Conservation (phyloP, 2,113 vertebrate species). For the Ammospiza caudacuta region DNA sequence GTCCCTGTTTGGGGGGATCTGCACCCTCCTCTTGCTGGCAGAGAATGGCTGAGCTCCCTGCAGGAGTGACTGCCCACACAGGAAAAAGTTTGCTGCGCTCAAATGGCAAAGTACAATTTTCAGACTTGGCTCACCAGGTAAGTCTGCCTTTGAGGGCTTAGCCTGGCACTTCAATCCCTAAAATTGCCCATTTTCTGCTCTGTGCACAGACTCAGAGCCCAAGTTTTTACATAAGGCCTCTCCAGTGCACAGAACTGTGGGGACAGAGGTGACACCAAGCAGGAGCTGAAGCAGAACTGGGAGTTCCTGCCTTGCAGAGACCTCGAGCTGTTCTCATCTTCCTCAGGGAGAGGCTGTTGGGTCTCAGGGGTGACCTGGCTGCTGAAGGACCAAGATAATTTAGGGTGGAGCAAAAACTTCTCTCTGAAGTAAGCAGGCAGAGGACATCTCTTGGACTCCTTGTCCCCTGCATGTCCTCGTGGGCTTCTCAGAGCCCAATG, state of each 20-base stretch:
- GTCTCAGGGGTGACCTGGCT: not conserved
- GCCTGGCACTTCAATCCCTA: not conserved
- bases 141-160: not conserved
- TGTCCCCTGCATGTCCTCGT: accelerated
- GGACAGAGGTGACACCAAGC: not conserved
- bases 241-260: not conserved
- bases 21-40: not conserved
- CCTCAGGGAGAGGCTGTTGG: not conserved
- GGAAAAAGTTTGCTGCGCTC: not conserved
- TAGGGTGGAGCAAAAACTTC: not conserved
- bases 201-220: not conserved
- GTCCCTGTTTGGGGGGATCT: not conserved
- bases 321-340: not conserved
- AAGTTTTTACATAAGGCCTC: not conserved
- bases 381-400: not conserved
- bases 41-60: accelerated
- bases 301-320: not conserved
- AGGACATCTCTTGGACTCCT: not conserved
- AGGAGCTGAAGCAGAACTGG: not conserved
- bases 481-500: accelerated
- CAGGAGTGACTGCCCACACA: not conserved
- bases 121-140: not conserved
- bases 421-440: not conserved
- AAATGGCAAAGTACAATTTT: constrained; percentile 25
- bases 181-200: constrained; percentile 44